Evolutionary conservation across 2,797 vertebrate genomes (phyloP).

Genomic region (Microctenopoma steveboyesi): DNA sequence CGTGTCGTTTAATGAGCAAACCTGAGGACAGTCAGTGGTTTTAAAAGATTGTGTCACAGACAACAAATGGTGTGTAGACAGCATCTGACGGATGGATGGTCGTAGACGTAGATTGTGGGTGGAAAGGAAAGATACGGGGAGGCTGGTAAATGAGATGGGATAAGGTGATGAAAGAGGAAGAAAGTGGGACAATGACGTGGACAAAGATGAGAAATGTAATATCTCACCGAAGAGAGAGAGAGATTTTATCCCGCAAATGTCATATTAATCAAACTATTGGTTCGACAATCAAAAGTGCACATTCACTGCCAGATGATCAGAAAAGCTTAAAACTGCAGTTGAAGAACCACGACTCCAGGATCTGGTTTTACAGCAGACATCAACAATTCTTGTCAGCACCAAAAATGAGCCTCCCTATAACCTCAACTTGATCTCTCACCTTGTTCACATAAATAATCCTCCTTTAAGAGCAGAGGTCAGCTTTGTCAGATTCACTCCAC

Average conservation of each 20-base stretch:
- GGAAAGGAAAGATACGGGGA: conserved; percentile 33
- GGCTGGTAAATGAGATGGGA: conserved; percentile 25
- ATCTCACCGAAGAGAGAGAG: conserved; percentile 6
- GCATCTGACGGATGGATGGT: conserved; percentile 33
- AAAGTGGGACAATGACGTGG: background rate
- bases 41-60: conserved; percentile 37
- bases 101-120: conserved; percentile 9
- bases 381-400: conserved; percentile 74
- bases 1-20: conserved; percentile 62
- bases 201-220: conserved; percentile 9
- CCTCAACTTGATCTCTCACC: conserved; percentile 74
- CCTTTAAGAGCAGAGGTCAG: conserved; percentile 67
- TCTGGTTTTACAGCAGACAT: conserved; percentile 65
- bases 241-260: conserved; percentile 1
- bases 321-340: conserved; percentile 18
- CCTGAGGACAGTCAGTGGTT: conserved; percentile 50
- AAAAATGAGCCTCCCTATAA: conserved; percentile 72
- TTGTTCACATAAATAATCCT: conserved; percentile 75
- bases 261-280: conserved; percentile 23
- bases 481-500: conserved; percentile 45
- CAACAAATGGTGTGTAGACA: background rate
- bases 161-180: conserved; percentile 14
- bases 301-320: conserved; percentile 27
- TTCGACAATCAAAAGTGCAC: conserved; percentile 22
- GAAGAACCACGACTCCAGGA: conserved; percentile 36